A percentile compares a stretch with the other conserved stretches of the same genome.
Evolutionary conservation across 1,140 invertebrate species (phyloP).

Genomic region (Penaeus japonicus): DNA sequence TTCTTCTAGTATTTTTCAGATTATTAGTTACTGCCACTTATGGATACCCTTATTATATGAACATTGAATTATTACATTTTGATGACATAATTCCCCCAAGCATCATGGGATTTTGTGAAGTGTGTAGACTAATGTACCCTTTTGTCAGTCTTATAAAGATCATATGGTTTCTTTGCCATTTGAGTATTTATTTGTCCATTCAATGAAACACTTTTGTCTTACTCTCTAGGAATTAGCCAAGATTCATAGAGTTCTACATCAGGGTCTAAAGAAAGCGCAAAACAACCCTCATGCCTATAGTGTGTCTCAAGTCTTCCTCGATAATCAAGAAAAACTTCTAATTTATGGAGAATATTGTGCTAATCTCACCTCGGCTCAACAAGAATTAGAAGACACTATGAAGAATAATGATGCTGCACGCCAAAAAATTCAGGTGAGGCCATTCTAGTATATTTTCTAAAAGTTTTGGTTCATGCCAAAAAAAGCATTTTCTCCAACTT

Average conservation of each 20-base stretch:
- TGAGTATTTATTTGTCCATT: not conserved
- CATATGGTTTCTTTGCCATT: not conserved
- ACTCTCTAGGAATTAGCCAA: constrained; percentile 78
- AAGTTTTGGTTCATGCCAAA: no score
- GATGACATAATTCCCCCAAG: no score
- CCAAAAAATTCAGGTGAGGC: constrained; percentile 68
- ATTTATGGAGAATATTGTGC: constrained; percentile 96
- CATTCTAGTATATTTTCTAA: no score
- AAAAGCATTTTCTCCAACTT: no score
- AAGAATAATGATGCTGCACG: constrained; percentile 71
- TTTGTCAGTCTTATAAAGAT: no score
- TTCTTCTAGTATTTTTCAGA: no score
- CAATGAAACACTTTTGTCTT: constrained; percentile 51
- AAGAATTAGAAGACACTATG: constrained; percentile 77
- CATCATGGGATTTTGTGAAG: no score
- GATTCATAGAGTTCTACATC: constrained; percentile 84
- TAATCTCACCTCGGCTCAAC: constrained; percentile 84
- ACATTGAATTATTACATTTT: no score
- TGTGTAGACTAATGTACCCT: no score
- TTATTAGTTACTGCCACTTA: no score
- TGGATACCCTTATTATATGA: no score
- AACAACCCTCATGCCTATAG: constrained; percentile 64
- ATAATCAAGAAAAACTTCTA: constrained; percentile 88
- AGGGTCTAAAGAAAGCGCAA: constrained; percentile 77
- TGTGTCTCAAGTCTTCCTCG: constrained; percentile 76